A percentile compares a stretch with the other conserved stretches of the same genome.
phyloP scores from a whole-genome alignment of 2,888 invertebrate species.

The Nemotelus pantherinus region DNA sequence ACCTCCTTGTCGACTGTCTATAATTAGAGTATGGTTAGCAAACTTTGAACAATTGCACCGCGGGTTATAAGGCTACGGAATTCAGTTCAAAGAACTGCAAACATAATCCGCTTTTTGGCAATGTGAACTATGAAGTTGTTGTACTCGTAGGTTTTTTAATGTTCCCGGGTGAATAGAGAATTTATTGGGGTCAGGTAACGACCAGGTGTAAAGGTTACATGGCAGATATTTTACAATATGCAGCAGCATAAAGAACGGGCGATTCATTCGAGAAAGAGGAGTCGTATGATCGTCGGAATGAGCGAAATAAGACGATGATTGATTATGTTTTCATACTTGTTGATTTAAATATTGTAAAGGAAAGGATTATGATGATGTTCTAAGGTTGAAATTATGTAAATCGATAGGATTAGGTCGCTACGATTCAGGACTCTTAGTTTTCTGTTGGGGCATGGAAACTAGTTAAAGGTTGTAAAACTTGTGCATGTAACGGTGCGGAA shows the following conservation, averaged over 20 bases:
- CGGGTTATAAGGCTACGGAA: constrained; percentile 32
- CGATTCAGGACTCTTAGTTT: no score
- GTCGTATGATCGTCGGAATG: neutral
- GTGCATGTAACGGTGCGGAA: no score
- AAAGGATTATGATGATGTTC: constrained; percentile 19
- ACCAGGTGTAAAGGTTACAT: constrained; percentile 31
- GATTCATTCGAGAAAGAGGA: neutral
- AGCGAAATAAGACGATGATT: constrained; percentile 24
- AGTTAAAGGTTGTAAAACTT: no score
- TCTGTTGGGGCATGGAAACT: no score
- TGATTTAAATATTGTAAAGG: constrained; percentile 12
- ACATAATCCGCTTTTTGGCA: constrained; percentile 37
- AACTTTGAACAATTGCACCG: constrained; percentile 44
- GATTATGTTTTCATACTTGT: constrained; percentile 31
- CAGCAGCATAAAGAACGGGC: no score
- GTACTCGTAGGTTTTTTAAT: neutral
- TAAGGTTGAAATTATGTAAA: constrained; percentile 7
- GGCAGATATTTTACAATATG: neutral
- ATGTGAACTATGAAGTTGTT: constrained; percentile 1
- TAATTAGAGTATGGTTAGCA: constrained; percentile 43
- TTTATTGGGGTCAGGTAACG: constrained; percentile 37
- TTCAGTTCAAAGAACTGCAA: constrained; percentile 32
- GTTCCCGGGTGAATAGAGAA: constrained; percentile 28
- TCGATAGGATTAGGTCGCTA: neutral
- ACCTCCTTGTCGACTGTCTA: constrained; percentile 16